Percentiles rank a stretch among this genome's conserved stretches.
Evolutionary conservation across 35 echinoderm and acorn worm genomes (phyloP).

Genomic region (Chiridota heheva): DNA sequence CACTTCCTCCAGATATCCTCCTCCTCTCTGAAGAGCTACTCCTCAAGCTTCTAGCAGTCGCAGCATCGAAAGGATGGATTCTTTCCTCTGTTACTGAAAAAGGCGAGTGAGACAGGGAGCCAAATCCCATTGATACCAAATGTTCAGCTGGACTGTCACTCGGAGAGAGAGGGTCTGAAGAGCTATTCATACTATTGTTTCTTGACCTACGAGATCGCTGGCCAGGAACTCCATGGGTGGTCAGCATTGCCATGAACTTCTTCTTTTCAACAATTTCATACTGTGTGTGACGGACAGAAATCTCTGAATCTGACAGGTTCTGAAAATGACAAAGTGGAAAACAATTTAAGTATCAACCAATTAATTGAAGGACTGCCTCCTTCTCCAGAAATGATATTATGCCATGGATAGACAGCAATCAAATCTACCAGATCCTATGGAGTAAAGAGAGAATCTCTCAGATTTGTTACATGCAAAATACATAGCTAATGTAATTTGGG

Average conservation of each 20-base stretch:
- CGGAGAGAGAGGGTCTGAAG: slow-evolving; percentile 77
- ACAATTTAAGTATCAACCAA: neutral
- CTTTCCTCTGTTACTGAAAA: no score
- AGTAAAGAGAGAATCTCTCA: neutral
- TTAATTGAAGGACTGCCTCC: neutral
- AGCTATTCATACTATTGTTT: slow-evolving; percentile 72
- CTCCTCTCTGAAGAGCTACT: slow-evolving; percentile 67
- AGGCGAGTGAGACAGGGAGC: no score
- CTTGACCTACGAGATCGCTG: slow-evolving; percentile 69
- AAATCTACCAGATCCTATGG: neutral
- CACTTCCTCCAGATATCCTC: slow-evolving; percentile 75
- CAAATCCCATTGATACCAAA: no score
- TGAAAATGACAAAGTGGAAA: slow-evolving; percentile 29
- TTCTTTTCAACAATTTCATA: slow-evolving; percentile 80
- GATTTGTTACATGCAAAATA: neutral
- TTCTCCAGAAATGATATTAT: neutral
- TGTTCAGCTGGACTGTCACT: no score
- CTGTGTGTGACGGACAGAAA: slow-evolving; percentile 49
- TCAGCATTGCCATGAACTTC: slow-evolving; percentile 62
- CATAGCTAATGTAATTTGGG: neutral
- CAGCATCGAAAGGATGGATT: no score
- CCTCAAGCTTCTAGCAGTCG: no score
- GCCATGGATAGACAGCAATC: neutral
- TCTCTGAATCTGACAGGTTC: slow-evolving; percentile 60
- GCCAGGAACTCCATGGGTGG: slow-evolving; percentile 43